Evolutionary conservation across 2,888 invertebrate genomes (phyloP), one percentile per base, ranked within the genome.

Genomic region (Pyralis farinalis): DNA sequence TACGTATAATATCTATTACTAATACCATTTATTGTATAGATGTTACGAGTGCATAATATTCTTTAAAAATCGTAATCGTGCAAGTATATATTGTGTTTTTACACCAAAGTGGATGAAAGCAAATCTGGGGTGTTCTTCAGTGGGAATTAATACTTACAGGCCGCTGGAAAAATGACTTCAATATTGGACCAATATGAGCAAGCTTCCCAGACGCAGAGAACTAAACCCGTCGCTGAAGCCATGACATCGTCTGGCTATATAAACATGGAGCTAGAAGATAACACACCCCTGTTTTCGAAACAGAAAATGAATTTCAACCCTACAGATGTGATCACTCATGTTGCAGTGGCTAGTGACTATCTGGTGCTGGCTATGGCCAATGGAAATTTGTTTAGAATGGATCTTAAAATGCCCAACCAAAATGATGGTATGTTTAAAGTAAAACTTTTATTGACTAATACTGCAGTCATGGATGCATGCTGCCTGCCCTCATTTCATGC

Each of bases 171-270:
- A 44, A 96, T 96, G 96, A 94, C 95, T 61, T 95, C 95, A 12
- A 93, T 96, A 71, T 92, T 96, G 51, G 95, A 96, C 79, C 96
- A 96, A 81, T 94, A 94, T 71, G 95, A 96, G 71, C 93, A 94
- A 74, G 94, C 93, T n/a, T 93, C 93, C 9, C 93, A 93, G 58
- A 75, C 81, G 1, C 77, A 84, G 50, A 70, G 77, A 1, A 61
- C 71, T n/a, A 78, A 76, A 36, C 72, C 76, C 21, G 65, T 68
- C n/a, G 46, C 75, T 0, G 85, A 83, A 46, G 76, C 85, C 8
- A 82, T 87, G 79, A 83, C 89, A 3, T 88, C 84, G 5, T 90
- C 90, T 1, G 90, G 90, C 1, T 90, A 90, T 50, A 88, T 91
- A 32, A 90, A 79, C 44, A 86, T 90, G 80, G 82, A 88, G 40